A percentile compares a stretch with the other conserved stretches of the same genome.
phyloP scores from a whole-genome alignment of 2,888 invertebrate species.

The Pecten maximus region DNA sequence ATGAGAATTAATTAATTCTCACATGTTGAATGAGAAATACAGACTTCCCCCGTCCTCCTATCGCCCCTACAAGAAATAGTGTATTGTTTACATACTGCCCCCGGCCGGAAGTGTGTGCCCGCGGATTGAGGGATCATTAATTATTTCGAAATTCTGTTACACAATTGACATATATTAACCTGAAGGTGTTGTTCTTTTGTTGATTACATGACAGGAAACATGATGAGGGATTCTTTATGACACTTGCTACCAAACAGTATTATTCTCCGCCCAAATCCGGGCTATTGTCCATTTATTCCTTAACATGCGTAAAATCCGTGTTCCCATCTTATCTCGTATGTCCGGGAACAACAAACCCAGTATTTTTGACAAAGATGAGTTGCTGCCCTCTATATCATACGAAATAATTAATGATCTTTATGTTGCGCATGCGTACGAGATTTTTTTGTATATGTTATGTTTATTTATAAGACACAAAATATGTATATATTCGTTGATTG shows the following conservation, averaged over 20 bases:
- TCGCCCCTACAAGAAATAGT: neutral
- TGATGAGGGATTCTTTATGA: neutral
- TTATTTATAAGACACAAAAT: slow-evolving; percentile 30
- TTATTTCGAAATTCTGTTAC: slow-evolving; percentile 9
- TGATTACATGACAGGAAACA: neutral
- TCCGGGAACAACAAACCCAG: neutral
- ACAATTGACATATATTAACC: neutral
- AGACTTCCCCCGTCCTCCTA: slow-evolving; percentile 14
- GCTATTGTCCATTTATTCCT: neutral
- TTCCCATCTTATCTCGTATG: neutral
- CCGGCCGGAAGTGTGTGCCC: slow-evolving; percentile 16
- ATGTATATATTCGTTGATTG: neutral
- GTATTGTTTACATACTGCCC: neutral
- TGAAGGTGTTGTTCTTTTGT: slow-evolving; percentile 13
- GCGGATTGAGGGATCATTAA: slow-evolving; percentile 23
- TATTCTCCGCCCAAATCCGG: neutral
- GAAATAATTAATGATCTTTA: neutral
- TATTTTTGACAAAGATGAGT: slow-evolving; percentile 9
- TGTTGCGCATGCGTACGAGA: neutral
- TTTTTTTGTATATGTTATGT: slow-evolving; percentile 15
- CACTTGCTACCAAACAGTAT: neutral
- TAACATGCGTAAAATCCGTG: neutral
- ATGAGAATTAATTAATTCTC: slow-evolving; percentile 9
- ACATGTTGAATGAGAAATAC: neutral
- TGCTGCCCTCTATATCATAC: neutral